phyloP scores from a whole-genome alignment of 2,888 invertebrate species.

The Tinea trinotella region DNA sequence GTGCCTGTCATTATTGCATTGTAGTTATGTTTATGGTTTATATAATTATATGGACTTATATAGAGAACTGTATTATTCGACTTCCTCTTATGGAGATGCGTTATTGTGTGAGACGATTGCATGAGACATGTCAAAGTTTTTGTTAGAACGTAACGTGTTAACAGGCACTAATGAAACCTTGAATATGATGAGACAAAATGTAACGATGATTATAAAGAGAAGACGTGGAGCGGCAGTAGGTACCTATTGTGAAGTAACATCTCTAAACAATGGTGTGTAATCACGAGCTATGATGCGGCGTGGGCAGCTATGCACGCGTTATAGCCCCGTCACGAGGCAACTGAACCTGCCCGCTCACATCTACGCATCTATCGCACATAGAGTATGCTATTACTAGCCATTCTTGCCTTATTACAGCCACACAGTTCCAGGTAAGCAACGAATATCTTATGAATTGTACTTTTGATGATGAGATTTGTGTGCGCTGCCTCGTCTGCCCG shows the following conservation, averaged over 20 bases:
- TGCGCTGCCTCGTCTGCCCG: constrained; percentile 6
- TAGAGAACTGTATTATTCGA: neutral
- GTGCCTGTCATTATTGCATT: neutral
- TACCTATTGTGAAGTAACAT: constrained; percentile 4
- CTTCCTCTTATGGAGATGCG: neutral
- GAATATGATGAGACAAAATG: neutral
- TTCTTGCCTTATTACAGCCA: constrained; percentile 8
- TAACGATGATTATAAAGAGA: neutral
- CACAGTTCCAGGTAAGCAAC: neutral
- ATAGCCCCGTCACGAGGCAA: constrained; percentile 15
- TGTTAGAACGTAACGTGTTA: neutral
- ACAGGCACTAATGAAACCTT: neutral
- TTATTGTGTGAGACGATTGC: neutral
- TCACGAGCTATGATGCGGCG: constrained; percentile 25
- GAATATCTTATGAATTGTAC: constrained; percentile 11
- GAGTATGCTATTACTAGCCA: constrained; percentile 8
- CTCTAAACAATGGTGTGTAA: constrained; percentile 21
- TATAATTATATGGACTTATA: neutral
- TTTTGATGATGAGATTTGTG: constrained; percentile 12
- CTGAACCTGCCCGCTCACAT: constrained; percentile 10
- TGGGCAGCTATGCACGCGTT: constrained; percentile 24
- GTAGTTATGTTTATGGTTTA: neutral
- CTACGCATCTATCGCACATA: constrained; percentile 9
- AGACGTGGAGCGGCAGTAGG: constrained; percentile 7
- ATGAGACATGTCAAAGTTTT: constrained; percentile 1